A percentile compares a stretch with the other conserved stretches of the same genome.
phyloP scores from a whole-genome alignment of 2,113 vertebrate species.

The Acanthochromis polyacanthus region DNA sequence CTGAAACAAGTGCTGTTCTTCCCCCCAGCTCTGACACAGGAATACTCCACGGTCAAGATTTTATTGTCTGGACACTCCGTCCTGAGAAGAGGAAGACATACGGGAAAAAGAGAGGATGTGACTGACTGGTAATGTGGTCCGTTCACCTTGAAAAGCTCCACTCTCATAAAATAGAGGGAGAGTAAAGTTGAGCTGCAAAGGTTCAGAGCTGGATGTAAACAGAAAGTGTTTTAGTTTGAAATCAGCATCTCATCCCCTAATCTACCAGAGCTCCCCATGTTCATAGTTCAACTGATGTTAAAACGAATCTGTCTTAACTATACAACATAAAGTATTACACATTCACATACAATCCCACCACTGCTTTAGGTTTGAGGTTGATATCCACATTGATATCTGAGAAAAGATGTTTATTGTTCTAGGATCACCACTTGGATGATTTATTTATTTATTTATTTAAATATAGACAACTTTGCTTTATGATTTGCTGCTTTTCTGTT shows the following conservation, averaged over 20 bases:
- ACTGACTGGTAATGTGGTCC: background rate
- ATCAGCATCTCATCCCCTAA: background rate
- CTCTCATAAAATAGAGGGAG: background rate
- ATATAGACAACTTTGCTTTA: no score
- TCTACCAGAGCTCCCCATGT: background rate
- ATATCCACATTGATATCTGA: no score
- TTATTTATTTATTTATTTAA: no score
- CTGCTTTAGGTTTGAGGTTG: no score
- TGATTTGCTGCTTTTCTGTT: no score
- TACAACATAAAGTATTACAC: no score
- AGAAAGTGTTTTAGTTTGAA: background rate
- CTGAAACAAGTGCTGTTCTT: conserved; percentile 83
- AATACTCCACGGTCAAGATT: conserved; percentile 84
- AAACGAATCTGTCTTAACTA: no score
- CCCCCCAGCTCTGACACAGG: conserved; percentile 78
- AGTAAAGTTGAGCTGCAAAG: background rate
- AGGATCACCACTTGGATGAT: no score
- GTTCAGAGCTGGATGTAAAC: background rate
- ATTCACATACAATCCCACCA: no score
- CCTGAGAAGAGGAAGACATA: conserved; percentile 54
- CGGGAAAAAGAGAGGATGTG: background rate
- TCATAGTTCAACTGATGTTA: background rate
- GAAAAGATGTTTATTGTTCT: no score
- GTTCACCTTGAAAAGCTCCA: background rate
- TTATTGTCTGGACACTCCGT: conserved; percentile 83